Evolutionary conservation across 1,140 invertebrate species (phyloP), one percentile per base, ranked within the genome.

Genomic region (Diorhabda elongata): DNA sequence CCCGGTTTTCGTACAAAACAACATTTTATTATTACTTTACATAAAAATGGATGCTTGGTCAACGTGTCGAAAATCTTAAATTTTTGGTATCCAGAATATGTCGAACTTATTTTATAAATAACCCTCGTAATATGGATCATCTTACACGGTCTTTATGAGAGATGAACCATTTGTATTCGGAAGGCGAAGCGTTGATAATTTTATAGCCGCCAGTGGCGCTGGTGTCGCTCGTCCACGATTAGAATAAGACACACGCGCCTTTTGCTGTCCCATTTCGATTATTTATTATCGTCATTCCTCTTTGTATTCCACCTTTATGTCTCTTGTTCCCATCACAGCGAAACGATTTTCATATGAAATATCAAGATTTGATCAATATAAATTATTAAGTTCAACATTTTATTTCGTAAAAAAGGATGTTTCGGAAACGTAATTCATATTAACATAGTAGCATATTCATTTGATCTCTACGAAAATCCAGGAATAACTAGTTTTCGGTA

Each of bases 181-280:
- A n/a, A 62, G 61, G 61, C 61, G 43, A 44, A 62, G 43, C 61
- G 61, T 62, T 62, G 61, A 62, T 62, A 62, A 62, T 62, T 62
- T 62, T 62, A 62, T 62, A 44, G 61, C 61, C 61, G 42, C 61
- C 61, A 62, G 61, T 62, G 61, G 44, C 47, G 47, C 47, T 52
- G 47, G 47, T 52, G 47, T 52, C 47, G 3, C 47, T 8, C 47
- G 47, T 52, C 47, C 47, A n/a, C 47, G 47, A 52, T 52, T 52
- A 52, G 47, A 52, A 52, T 52, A 62, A 44, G 11, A 62, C 42
- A 62, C 61, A 62, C 61, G 61, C 61, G 61, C 43, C 61, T 62
- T 43, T 44, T 62, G 42, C 61, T 44, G 61, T 62, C 61, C 61
- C 61, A 62, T 62, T 62, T 43, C 43, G 43, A 44, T 62, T 62